Conservation (phyloP, 2,797 vertebrate species). For the Leptatherina wallacei region DNA sequence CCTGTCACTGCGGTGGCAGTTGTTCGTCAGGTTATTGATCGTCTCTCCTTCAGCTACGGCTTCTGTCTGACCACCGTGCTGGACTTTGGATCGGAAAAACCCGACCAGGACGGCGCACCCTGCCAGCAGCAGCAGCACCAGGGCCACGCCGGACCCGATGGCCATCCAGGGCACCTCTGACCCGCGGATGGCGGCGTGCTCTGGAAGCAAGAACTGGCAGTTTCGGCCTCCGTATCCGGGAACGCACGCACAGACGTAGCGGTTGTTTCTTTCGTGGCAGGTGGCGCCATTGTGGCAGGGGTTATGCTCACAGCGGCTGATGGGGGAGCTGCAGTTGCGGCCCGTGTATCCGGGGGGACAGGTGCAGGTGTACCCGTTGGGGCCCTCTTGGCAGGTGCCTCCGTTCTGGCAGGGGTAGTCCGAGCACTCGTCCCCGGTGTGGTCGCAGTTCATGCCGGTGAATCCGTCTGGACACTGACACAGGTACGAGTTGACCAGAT, state of each 20-base stretch:
- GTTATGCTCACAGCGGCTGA: constrained; percentile 93
- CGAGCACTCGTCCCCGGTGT: constrained; percentile 89
- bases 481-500: constrained; percentile 92
- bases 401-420: constrained; percentile 91
- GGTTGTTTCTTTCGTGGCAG: constrained; percentile 92
- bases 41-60: constrained; percentile 87
- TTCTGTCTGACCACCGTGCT: constrained; percentile 80
- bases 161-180: constrained; percentile 92
- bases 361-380: constrained; percentile 89
- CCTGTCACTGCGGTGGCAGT: constrained; percentile 90
- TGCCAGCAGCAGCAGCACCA: constrained; percentile 91
- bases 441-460: constrained; percentile 91
- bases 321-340: constrained; percentile 91
- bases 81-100: constrained; percentile 88
- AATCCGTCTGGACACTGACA: constrained; percentile 95
- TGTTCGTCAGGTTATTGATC: constrained; percentile 94
- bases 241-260: constrained; percentile 92
- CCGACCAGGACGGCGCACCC: constrained; percentile 90
- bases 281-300: constrained; percentile 97
- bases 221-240: constrained; percentile 92
- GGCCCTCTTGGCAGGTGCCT: constrained; percentile 91
- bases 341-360: constrained; percentile 93
- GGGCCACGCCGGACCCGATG: constrained; percentile 88
- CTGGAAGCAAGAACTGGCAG: constrained; percentile 95
- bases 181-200: constrained; percentile 85